Evolutionary conservation across 2,113 vertebrate genomes (phyloP).

Genomic region (Lepisosteus osseus): DNA sequence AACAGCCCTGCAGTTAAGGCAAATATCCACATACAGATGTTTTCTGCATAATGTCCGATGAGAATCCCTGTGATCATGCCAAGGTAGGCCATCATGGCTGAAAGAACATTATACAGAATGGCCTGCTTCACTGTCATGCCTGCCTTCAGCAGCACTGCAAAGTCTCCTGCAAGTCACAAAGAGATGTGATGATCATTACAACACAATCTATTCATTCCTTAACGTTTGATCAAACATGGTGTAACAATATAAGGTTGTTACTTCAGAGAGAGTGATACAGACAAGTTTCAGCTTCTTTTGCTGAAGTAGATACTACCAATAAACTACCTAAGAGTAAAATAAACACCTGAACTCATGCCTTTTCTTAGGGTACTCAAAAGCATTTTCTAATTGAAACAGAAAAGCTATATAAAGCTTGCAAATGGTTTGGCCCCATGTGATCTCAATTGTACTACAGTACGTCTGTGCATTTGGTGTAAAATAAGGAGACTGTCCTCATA

Average conservation of each 20-base stretch:
- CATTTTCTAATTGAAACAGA: too few species aligned
- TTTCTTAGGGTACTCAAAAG: too few species aligned
- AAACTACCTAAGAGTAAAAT: too few species aligned
- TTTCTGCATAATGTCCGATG: constrained; percentile 92
- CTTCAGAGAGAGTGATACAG: too few species aligned
- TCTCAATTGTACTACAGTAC: neutral
- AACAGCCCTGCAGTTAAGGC: constrained; percentile 94
- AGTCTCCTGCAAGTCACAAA: constrained; percentile 75
- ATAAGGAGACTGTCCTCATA: neutral
- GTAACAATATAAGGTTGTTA: too few species aligned
- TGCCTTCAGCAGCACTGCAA: constrained; percentile 90
- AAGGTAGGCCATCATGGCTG: constrained; percentile 88
- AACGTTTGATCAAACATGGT: too few species aligned
- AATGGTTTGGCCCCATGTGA: neutral
- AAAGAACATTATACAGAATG: constrained; percentile 89
- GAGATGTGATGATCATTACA: neutral
- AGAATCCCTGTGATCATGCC: constrained; percentile 89
- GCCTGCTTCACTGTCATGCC: constrained; percentile 96
- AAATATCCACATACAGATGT: constrained; percentile 95
- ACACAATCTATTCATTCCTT: neutral
- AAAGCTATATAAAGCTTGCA: neutral
- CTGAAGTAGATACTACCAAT: too few species aligned
- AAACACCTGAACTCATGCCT: too few species aligned
- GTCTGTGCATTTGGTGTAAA: neutral
- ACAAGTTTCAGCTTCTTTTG: too few species aligned